These are phyloP conservation scores for Macrosiphum euphorbiae DNA, from an alignment of 2,888 invertebrate species.

Conservation along the genomic window DNA sequence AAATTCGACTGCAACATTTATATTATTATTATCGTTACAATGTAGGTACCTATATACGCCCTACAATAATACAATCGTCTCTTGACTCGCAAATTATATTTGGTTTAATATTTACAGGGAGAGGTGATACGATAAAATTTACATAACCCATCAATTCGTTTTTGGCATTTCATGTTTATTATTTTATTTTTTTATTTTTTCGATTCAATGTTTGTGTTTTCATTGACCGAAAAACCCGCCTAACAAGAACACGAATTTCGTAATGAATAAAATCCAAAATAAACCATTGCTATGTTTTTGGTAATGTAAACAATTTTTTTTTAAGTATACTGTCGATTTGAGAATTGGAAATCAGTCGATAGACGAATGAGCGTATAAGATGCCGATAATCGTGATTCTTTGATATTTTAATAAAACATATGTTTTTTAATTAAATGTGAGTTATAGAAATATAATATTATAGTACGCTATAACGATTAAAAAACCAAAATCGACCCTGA, in stretches of 20 bases:
- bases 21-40: neutral
- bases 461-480: neutral
- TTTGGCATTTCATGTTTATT: constrained; percentile 7
- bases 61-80: neutral
- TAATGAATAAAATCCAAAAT: neutral
- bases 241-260: neutral
- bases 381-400: neutral
- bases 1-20: neutral
- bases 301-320: neutral
- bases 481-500: neutral
- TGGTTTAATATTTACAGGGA: constrained; percentile 8
- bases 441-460: neutral
- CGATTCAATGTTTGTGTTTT: neutral
- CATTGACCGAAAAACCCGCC: neutral
- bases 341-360: neutral
- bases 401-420: neutral
- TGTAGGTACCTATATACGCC: neutral
- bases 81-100: constrained; percentile 7
- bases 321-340: neutral
- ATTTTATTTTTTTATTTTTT: constrained; percentile 37
- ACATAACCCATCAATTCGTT: constrained; percentile 20
- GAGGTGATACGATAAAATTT: neutral
- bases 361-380: no score
- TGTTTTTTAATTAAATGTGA: neutral
- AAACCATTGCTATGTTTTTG: neutral